Evolutionary conservation across 2,113 vertebrate species (phyloP).

Genomic region (Craseonycteris thonglongyai): DNA sequence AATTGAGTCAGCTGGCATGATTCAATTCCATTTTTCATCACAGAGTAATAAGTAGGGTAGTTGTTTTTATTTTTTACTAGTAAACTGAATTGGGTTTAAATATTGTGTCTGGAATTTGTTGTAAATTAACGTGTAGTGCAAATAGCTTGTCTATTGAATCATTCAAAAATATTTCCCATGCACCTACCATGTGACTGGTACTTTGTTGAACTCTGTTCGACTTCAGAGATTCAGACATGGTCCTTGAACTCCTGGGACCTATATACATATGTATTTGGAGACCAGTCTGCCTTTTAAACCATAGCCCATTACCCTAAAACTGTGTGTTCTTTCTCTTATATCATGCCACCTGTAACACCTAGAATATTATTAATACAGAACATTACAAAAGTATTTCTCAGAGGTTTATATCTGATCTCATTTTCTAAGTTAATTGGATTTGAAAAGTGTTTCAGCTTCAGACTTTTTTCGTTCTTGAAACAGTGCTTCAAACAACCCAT

Average conservation of each 20-base stretch:
- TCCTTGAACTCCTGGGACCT: no score
- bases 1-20: background rate
- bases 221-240: no score
- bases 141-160: background rate
- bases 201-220: background rate
- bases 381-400: background rate
- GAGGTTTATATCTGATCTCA: background rate
- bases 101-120: background rate
- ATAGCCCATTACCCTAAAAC: no score
- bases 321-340: background rate
- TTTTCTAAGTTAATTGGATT: background rate
- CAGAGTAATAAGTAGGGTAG: background rate
- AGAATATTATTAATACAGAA: background rate
- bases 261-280: rapidly evolving
- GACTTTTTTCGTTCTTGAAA: background rate
- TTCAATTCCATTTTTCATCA: background rate
- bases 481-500: background rate
- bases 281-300: background rate
- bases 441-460: background rate
- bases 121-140: background rate
- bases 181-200: rapidly evolving
- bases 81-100: background rate
- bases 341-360: background rate
- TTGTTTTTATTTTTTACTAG: background rate
- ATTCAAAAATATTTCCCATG: background rate